Conservation (phyloP, 2,113 vertebrate species). For the Spea bombifrons region DNA sequence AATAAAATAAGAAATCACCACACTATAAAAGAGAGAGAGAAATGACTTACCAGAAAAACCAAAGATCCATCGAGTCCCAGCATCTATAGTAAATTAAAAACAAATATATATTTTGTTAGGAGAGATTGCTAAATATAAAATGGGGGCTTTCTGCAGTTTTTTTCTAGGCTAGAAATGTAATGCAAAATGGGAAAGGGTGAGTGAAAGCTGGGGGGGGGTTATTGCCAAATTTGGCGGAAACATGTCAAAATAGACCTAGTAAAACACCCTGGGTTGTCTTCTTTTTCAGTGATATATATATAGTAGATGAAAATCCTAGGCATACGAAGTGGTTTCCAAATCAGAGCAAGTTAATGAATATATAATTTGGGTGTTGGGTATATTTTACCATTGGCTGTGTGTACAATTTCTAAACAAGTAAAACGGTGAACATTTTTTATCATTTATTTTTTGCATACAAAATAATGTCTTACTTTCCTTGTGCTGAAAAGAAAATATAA, state of each 20-base stretch:
- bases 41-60: constrained; percentile 84
- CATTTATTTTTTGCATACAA: too few species aligned
- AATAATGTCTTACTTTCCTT: too few species aligned
- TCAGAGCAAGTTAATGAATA: too few species aligned
- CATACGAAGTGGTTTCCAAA: too few species aligned
- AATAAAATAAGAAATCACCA: not conserved
- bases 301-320: too few species aligned
- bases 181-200: not conserved
- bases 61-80: constrained; percentile 93
- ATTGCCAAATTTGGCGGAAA: not conserved
- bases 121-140: constrained; percentile 17
- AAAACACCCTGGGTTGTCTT: not conserved
- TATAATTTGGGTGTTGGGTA: too few species aligned
- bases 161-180: not conserved
- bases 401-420: too few species aligned
- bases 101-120: not conserved
- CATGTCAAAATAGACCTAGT: not conserved
- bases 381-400: too few species aligned
- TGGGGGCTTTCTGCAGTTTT: too few species aligned
- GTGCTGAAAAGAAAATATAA: too few species aligned
- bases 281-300: too few species aligned
- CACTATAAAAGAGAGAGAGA: not conserved
- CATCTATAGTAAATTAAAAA: constrained; percentile 73
- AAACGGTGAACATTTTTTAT: too few species aligned
- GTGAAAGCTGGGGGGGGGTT: not conserved